Base-by-base conservation (phyloP, 2,888 invertebrate genomes). In the Heliconius erato region DNA sequence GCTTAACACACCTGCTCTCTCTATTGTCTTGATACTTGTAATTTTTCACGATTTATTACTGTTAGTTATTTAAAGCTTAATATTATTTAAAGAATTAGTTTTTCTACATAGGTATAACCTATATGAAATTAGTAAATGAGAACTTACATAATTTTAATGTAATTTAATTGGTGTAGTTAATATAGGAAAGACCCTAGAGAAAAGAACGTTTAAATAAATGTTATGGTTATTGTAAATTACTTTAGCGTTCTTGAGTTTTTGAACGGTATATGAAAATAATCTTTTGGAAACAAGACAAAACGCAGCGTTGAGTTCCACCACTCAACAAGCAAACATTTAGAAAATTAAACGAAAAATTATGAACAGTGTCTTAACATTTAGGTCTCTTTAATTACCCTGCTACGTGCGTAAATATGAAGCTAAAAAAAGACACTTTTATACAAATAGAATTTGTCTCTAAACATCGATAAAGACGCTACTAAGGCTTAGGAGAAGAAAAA, bases 401-500 rank as follows among this genome's bases (percentile, higher is more conserved):
- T 63, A 63, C n/a, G 63, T 23, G 63, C n/a, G 63, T n/a, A 9
- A 63, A n/a, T 63, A 11, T 9, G 3, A 11, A 63, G n/a, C 11
- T 3, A 9, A n/a, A 63, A 59, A n/a, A 63, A 63, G 3, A n/a
- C 7, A 23, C n/a, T 23, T n/a, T n/a, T 12, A n/a, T 63, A 63
- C n/a, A 63, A 59, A 63, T n/a, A 67, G 44, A 68, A 68, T 67
- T 78, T 65, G 44, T 78, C 63, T 68, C 44, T 23, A 67, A 78
- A 67, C 74, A 68, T 84, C 82, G 69, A 81, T 76, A 63, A 79
- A 65, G 40, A 85, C 79, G 82, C 81, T 81, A 72, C 88, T 83
- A 80, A 88, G 88, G 87, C 89, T 87, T 86, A 90, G 88, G 90
- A 91, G 91, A 92, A 94, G 95, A 94, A 95, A 95, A 94, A 94